A percentile compares a stretch with the other conserved stretches of the same genome.
phyloP scores from a whole-genome alignment of 2,797 vertebrate genomes.

The Percopsis omiscomaycus region DNA sequence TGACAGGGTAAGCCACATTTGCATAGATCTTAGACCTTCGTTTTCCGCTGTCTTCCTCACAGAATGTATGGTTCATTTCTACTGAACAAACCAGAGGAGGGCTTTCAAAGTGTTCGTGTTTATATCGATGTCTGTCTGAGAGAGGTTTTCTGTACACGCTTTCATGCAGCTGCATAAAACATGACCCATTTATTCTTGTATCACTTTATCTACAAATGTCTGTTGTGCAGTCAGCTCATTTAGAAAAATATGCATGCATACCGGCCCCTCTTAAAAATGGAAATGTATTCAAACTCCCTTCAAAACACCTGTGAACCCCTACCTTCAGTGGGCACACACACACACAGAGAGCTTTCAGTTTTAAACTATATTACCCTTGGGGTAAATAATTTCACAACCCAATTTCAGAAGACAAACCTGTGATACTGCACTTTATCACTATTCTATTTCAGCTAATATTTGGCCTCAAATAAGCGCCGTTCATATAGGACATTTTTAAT shows the following conservation, averaged over 20 bases:
- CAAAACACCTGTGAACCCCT: slow-evolving; percentile 67
- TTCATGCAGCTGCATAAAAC: slow-evolving; percentile 53
- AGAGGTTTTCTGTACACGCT: not conserved
- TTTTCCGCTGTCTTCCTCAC: too few species aligned
- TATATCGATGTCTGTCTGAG: slow-evolving; percentile 4
- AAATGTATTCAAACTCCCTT: slow-evolving; percentile 72
- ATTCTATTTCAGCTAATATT: slow-evolving; percentile 42
- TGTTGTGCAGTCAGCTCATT: slow-evolving; percentile 64
- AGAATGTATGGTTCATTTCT: too few species aligned
- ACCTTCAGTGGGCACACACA: slow-evolving; percentile 16
- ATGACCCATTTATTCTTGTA: slow-evolving; percentile 62
- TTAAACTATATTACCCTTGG: slow-evolving; percentile 49
- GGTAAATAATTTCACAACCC: slow-evolving; percentile 43
- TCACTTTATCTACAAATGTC: slow-evolving; percentile 53
- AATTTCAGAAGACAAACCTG: slow-evolving; percentile 45
- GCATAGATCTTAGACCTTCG: too few species aligned
- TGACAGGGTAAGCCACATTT: slow-evolving; percentile 1
- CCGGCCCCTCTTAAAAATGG: slow-evolving; percentile 67
- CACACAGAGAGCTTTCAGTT: slow-evolving; percentile 22
- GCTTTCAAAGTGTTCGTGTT: slow-evolving; percentile 23
- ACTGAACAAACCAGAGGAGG: not conserved
- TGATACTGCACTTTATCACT: slow-evolving; percentile 35
- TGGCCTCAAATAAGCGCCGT: slow-evolving; percentile 18
- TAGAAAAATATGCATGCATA: slow-evolving; percentile 71
- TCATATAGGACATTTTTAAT: slow-evolving; percentile 14